Base-by-base conservation (phyloP, 2,113 vertebrate species). In the Podilymbus podiceps region DNA sequence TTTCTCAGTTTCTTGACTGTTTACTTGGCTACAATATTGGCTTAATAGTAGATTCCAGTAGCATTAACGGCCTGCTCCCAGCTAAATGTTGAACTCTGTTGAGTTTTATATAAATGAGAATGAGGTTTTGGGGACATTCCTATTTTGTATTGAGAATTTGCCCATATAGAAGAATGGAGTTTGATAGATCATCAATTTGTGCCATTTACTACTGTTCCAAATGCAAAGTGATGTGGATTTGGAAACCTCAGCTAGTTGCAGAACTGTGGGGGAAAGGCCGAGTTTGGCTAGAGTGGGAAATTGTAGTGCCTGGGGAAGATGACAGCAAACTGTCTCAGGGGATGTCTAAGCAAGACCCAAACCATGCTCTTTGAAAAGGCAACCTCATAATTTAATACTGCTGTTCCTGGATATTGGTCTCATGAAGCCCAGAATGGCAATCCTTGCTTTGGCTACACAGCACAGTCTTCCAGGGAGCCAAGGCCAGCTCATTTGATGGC, bases 171-270 rank as follows among this genome's bases (percentile, higher is more conserved):
- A 63, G 14, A n/a, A 73, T 35, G 5, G 53, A 78, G 69, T 85
- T 64, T 89, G 83, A 92, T 87, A 24, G 49, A 87, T 83, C 89
- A 76, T 69, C 81, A 85, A 71, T 92, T 93, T 86, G 8, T 84
- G 64, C 84, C 56, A 31, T 85, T 92, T 92, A 58, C 35, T 68
- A 72, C 66, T 12, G 27, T 89, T 94, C 24, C 73, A 94, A 92
- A 97, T 74, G 20, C 24, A 72, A 90, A 87, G 35, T 84, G 93
- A 84, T 90, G 30, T 16, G 42, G 22, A 62, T 75, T 93, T 97
- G 95, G 92, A 95, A 96, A 56, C 83, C 44, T 72, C 15, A 15
- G 3, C 40, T 88, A 35, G 17, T 52, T 20, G 22, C 2, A 0
- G 38, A 94, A 56, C 40, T 38, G 40, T 63, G 46, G 19, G 7